phyloP scores from a whole-genome alignment of 2,888 invertebrate species.

The Bhutanitis thaidina region DNA sequence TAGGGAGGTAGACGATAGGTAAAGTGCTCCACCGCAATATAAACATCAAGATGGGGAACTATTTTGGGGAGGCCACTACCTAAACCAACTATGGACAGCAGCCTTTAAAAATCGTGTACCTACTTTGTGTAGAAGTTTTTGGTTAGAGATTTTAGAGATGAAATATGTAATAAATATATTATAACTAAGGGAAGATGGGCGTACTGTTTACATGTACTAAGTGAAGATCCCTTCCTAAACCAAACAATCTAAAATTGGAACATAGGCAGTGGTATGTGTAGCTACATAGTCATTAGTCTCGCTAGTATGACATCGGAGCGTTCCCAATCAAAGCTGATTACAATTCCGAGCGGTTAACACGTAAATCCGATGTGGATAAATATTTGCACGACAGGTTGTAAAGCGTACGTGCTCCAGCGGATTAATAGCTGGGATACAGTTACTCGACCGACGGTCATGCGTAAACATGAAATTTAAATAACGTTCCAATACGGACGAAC shows the following conservation, averaged over 20 bases:
- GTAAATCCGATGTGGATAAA: constrained; percentile 75
- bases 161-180: too few relatives aligned
- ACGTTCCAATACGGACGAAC: constrained; percentile 21
- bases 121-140: too few relatives aligned
- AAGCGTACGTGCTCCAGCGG: constrained; percentile 62
- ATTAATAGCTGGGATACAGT: constrained; percentile 59
- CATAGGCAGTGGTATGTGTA: constrained; percentile 3
- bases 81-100: too few relatives aligned
- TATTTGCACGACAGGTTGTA: constrained; percentile 76
- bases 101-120: too few relatives aligned
- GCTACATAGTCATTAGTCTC: constrained; percentile 31
- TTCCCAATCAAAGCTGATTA: constrained; percentile 69
- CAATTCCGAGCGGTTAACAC: constrained; percentile 67
- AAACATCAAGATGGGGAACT: too few relatives aligned
- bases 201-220: too few relatives aligned
- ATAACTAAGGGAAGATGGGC: too few relatives aligned
- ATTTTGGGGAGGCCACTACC: too few relatives aligned
- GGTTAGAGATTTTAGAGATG: too few relatives aligned
- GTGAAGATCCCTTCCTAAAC: not conserved
- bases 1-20: too few relatives aligned
- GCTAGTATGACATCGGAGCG: constrained; percentile 24
- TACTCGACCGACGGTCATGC: constrained; percentile 49
- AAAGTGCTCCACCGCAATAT: too few relatives aligned
- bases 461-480: constrained; percentile 31
- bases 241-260: constrained; percentile 4